Conservation (phyloP, 2,797 vertebrate species). For the Mormyrops attenuatus region DNA sequence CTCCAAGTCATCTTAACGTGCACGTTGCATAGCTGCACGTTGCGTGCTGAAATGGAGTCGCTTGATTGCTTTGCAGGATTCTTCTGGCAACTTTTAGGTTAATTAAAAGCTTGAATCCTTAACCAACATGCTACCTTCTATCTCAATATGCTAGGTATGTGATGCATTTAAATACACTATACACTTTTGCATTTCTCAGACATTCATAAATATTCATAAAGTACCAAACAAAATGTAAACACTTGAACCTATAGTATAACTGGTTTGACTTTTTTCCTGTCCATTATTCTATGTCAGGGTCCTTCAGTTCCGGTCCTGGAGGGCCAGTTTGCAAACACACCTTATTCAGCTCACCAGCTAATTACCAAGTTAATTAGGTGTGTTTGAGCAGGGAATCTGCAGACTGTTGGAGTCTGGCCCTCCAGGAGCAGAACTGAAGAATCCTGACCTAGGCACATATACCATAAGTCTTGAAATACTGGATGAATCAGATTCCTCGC, state of each 20-base stretch:
- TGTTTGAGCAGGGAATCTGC: background rate
- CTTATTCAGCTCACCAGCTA: background rate
- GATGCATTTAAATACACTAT: background rate
- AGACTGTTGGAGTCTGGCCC: background rate
- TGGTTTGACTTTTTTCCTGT: background rate
- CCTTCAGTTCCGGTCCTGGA: background rate
- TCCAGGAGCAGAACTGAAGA: background rate
- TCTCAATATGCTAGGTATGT: background rate
- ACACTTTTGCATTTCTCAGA: background rate
- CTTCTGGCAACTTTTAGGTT: background rate
- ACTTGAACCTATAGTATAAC: background rate
- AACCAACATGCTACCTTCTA: background rate
- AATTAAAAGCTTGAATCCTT: background rate
- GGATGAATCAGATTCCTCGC: background rate
- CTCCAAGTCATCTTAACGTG: background rate
- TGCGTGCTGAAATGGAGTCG: background rate
- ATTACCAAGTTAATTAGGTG: background rate
- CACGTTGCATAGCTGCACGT: background rate
- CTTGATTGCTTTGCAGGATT: background rate
- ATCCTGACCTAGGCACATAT: background rate
- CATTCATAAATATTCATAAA: background rate
- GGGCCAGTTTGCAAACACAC: background rate
- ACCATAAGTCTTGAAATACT: background rate
- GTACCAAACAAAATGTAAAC: background rate
- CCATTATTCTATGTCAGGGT: background rate